Base-by-base conservation (phyloP, 2,888 invertebrate species). In the Oxystoma pomonae region DNA sequence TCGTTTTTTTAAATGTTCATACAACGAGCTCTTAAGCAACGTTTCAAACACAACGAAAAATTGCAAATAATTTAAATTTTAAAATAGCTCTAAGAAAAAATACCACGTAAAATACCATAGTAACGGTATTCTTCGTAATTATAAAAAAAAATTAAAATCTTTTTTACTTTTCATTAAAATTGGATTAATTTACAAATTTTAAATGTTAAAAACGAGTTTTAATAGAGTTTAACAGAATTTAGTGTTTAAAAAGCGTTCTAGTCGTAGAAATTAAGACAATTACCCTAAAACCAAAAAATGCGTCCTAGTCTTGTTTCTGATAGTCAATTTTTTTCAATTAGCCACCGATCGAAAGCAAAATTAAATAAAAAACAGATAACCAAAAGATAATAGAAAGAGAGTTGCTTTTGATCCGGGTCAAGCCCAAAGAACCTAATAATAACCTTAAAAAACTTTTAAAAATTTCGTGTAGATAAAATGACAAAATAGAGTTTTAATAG, bases 31-130 rank as follows among this genome's bases (percentile, higher is more conserved):
- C n/a, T n/a, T n/a, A n/a, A n/a, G 80, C 80, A 80, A 80, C 74
- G 81, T 80, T 81, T 81, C 81, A 73, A 69, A 76, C 72, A 80
- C 81, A 81, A 81, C 81, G 81, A 81, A 80, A 62, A 67, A 68
- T 67, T 63, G 35, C 35, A 35, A 35, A 35, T 35, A 35, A 35
- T 35, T 7, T 35, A 35, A 3, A 35, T 3, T 35, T 35, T 35
- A 35, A 35, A 12, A 35, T 35, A 35, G 35, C 12, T 35, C 35
- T 35, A 7, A 35, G 35, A 35, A 12, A 3, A 35, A 35, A 7
- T 7, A 35, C 35, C 12, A 35, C 35, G 35, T 35, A 7, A 35
- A 35, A n/a, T n/a, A n/a, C n/a, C n/a, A n/a, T n/a, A n/a, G n/a
- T n/a, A n/a, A 35, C 35, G 35, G 3, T 35, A 35, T 35, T 35